A percentile compares a stretch with the other conserved stretches of the same genome.
Evolutionary conservation across 2,113 vertebrate species (phyloP).

Genomic region (Ranitomeya variabilis): DNA sequence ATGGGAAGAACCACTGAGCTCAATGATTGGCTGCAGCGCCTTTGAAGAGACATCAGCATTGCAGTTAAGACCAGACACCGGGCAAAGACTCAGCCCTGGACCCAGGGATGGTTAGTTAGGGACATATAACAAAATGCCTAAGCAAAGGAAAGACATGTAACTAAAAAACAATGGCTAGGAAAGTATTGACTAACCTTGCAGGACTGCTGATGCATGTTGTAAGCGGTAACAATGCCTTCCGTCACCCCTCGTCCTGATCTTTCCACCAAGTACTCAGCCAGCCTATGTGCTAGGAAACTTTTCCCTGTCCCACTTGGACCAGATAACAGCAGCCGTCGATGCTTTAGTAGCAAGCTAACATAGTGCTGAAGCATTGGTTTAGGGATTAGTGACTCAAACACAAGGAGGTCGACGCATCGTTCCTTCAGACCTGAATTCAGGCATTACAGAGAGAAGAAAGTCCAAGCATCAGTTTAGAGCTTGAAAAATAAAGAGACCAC

Average conservation of each 20-base stretch:
- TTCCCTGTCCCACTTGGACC: constrained; percentile 95
- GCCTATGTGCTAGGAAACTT: constrained; percentile 87
- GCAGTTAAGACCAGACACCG: too few relatives aligned
- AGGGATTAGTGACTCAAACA: constrained; percentile 92
- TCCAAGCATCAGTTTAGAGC: neutral
- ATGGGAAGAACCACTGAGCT: too few relatives aligned
- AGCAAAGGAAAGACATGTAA: neutral
- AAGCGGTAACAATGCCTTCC: constrained; percentile 81
- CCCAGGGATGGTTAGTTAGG: too few relatives aligned
- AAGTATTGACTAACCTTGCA: constrained; percentile 80
- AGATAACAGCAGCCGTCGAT: constrained; percentile 88
- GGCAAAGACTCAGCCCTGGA: too few relatives aligned
- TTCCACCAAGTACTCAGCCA: constrained; percentile 91
- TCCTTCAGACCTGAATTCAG: constrained; percentile 82
- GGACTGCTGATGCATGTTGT: constrained; percentile 95
- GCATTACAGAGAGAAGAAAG: neutral
- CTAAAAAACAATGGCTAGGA: neutral
- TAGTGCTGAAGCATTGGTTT: constrained; percentile 98
- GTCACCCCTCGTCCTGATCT: constrained; percentile 79
- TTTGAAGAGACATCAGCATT: too few relatives aligned
- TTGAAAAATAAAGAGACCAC: neutral
- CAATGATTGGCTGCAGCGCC: too few relatives aligned
- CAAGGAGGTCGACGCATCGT: constrained; percentile 90
- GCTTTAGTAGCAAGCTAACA: constrained; percentile 91
- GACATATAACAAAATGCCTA: too few relatives aligned